Base-by-base conservation (phyloP, 2,888 invertebrate species). In the Hololepta plana region DNA sequence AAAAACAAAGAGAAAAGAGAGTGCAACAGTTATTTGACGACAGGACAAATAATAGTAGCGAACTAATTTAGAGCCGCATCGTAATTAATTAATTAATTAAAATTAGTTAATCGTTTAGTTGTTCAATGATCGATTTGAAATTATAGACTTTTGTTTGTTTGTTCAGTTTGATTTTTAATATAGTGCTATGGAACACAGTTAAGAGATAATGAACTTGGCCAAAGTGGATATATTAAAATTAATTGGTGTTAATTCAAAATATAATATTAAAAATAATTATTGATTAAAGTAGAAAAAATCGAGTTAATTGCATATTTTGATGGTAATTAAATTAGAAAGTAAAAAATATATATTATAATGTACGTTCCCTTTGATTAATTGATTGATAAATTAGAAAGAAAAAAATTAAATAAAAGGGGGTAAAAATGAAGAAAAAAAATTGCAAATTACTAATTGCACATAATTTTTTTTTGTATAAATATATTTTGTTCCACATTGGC, bases 401-500 rank as follows among this genome's bases (percentile, higher is more conserved):
- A 21, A 20, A 15, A 28, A 31, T 28, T 12, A 19, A 17, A 24
- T 16, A 31, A 20, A 24, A 26, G 15, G 27, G 15, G 15, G 10
- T 13, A 9, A 20, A 5, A 23, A 12, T 20, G 21, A 13, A 23
- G 11, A 9, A 21, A 16, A 27, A 27, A 20, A 23, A 31, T 25
- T 10, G 25, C 4, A 25, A 16, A 9, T 25, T 9, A 32, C 29
- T 20, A 27, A 28, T 21, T 26, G 24, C 17, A 27, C 15, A n/a
- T n/a, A n/a, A 12, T 27, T 29, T 30, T 23, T 45, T 52, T 51
- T 52, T 48, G 43, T 53, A 54, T 51, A 54, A 53, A 53, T 53
- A 54, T 54, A 54, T 54, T 54, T 51, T 47, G 44, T 53, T 55
- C 55, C 55, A 55, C 55, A 53, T 51, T 54, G 55, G 55, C 55